Evolutionary conservation across 2,888 invertebrate genomes (phyloP).

Genomic region (Drosophila anomalipes): DNA sequence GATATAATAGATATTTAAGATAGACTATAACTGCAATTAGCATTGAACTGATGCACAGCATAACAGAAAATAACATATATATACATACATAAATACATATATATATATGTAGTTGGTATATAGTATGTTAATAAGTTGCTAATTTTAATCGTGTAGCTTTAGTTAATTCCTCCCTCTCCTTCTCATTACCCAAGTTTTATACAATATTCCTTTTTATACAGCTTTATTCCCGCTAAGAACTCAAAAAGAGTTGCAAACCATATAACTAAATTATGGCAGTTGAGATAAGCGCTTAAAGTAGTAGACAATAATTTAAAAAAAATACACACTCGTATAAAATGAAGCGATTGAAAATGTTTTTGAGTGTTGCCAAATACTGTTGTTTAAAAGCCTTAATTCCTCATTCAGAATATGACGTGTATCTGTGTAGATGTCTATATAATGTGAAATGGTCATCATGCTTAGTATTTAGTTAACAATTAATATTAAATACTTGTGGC

Average conservation of each 20-base stretch:
- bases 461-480: conserved; percentile 80
- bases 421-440: conserved; percentile 13
- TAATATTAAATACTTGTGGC: conserved; percentile 41
- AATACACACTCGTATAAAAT: conserved; percentile 23
- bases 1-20: conserved; percentile 41
- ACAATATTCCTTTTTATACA: conserved; percentile 46
- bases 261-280: conserved; percentile 70
- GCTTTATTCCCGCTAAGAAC: conserved; percentile 31
- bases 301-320: conserved; percentile 24
- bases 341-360: conserved; percentile 41
- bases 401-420: conserved; percentile 5
- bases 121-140: conserved; percentile 33
- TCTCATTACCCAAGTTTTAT: conserved; percentile 33
- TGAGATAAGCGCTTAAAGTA: conserved; percentile 73
- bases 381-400: conserved; percentile 24
- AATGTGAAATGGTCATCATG: conserved; percentile 65
- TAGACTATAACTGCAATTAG: conserved; percentile 63
- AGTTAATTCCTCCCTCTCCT: background rate
- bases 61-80: conserved; percentile 56
- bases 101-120: conserved; percentile 1
- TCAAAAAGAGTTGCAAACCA: conserved; percentile 39
- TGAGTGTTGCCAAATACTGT: conserved; percentile 70
- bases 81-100: conserved; percentile 14
- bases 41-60: conserved; percentile 69
- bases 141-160: conserved; percentile 25